These are phyloP conservation scores for Diarsia rubi DNA, from an alignment of 2,888 invertebrate species.

Conservation along the genomic window DNA sequence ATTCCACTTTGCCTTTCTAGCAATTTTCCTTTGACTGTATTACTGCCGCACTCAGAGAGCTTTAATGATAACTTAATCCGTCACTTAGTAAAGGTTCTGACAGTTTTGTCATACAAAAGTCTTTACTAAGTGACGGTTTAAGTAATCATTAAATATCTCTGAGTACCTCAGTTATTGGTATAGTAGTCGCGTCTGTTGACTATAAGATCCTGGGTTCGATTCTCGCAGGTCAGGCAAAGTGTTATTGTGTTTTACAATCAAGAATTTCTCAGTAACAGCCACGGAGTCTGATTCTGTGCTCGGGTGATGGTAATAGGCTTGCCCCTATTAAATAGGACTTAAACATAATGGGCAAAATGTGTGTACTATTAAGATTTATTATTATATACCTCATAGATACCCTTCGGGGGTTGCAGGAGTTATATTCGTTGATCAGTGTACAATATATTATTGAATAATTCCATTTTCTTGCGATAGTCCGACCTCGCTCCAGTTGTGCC, in stretches of 20 bases:
- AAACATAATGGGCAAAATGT: background rate
- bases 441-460: constrained; percentile 5
- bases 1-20: background rate
- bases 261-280: background rate
- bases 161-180: too few species aligned
- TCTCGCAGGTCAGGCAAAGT: background rate
- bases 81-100: too few species aligned
- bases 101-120: too few species aligned
- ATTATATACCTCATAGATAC: background rate
- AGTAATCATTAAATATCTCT: too few species aligned
- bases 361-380: background rate
- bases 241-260: background rate
- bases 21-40: background rate
- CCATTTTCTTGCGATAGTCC: constrained; percentile 9
- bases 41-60: too few species aligned
- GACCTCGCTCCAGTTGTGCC: constrained; percentile 24
- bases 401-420: background rate
- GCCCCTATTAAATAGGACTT: background rate
- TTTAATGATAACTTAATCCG: too few species aligned
- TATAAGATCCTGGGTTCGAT: background rate
- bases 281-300: background rate
- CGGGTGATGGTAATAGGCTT: background rate
- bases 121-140: too few species aligned
- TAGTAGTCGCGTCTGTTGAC: background rate
- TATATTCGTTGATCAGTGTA: background rate